Percentiles rank a stretch among this genome's conserved stretches.
Conservation (phyloP, 2,888 invertebrate genomes). For the Eupithecia exiguata region DNA sequence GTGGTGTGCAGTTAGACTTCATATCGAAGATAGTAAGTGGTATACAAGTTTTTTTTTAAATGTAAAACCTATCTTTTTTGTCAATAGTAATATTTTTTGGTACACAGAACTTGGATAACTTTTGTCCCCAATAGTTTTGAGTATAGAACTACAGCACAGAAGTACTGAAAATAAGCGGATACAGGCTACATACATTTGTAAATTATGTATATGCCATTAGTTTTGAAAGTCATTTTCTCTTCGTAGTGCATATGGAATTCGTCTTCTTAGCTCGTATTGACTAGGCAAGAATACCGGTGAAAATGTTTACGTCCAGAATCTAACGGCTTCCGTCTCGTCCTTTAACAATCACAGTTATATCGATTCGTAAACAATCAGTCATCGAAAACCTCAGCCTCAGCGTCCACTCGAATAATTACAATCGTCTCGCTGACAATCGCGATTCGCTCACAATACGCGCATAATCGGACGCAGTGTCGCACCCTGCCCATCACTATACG, state of each 20-base stretch:
- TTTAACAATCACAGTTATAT: conserved; percentile 10
- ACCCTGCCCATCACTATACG: conserved; percentile 58
- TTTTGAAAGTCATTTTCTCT: background rate
- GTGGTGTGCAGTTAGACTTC: background rate
- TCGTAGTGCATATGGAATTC: background rate
- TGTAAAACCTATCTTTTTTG: too few species aligned
- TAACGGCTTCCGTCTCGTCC: background rate
- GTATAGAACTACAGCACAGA: too few species aligned
- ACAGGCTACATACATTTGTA: too few species aligned
- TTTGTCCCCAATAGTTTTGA: too few species aligned
- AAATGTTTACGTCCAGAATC: background rate
- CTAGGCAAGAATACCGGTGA: background rate
- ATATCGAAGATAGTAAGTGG: too few species aligned
- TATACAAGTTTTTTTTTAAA: too few species aligned
- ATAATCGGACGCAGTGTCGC: conserved; percentile 80
- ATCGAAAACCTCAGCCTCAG: conserved; percentile 70
- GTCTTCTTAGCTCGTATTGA: background rate
- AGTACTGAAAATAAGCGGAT: too few species aligned
- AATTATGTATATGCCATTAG: too few species aligned
- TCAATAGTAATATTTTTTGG: too few species aligned
- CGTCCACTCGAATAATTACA: conserved; percentile 80
- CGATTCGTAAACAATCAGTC: conserved; percentile 63
- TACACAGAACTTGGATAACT: too few species aligned
- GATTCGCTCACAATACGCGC: conserved; percentile 81
- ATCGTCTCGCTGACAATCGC: conserved; percentile 83